Evolutionary conservation across 2,888 invertebrate species (phyloP).

Genomic region (Odontocolon sp.): DNA sequence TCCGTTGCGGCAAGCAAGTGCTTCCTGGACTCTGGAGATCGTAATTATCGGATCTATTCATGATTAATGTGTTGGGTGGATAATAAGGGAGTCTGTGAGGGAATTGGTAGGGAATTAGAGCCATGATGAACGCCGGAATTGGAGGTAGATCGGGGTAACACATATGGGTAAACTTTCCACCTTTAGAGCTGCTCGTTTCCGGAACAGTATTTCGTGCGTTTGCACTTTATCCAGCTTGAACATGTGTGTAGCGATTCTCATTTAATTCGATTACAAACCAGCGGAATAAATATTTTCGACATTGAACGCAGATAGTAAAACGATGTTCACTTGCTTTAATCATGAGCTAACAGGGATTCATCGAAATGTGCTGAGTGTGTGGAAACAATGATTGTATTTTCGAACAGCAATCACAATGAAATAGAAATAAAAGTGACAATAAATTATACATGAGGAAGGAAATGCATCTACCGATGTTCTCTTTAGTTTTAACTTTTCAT

Average conservation of each 20-base stretch:
- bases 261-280: background rate
- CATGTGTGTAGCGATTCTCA: background rate
- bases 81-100: constrained; percentile 17
- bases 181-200: background rate
- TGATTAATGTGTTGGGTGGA: constrained; percentile 30
- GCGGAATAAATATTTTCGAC: background rate
- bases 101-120: constrained; percentile 15
- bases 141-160: background rate
- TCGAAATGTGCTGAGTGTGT: background rate
- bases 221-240: background rate
- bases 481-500: too few relatives aligned
- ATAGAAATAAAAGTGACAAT: too few relatives aligned
- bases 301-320: background rate
- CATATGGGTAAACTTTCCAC: background rate
- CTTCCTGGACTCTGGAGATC: constrained; percentile 10
- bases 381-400: too few relatives aligned
- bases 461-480: too few relatives aligned
- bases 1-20: background rate
- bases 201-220: background rate
- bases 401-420: background rate
- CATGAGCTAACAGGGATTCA: background rate
- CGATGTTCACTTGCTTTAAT: background rate
- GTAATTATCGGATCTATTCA: constrained; percentile 40
- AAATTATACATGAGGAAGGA: too few relatives aligned
- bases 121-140: background rate